Evolutionary conservation across 1,140 invertebrate species (phyloP), one percentile per base, ranked within the genome.

Genomic region (Leptoteleia sp.): DNA sequence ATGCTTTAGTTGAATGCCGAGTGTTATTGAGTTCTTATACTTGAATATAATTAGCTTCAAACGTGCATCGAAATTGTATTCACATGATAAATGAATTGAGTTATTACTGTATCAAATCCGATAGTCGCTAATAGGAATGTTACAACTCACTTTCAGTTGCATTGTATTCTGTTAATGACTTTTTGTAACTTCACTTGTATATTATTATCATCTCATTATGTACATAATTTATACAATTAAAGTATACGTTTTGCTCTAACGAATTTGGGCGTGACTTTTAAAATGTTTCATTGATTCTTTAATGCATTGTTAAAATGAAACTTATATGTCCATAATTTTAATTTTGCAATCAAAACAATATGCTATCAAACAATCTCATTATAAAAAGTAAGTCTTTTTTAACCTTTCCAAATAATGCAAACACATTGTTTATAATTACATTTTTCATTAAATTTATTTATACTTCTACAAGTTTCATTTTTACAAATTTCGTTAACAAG

Each of bases 71-170:
- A 15, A 70, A 59, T 52, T 38, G 22, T 40, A 45, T 62, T 62
- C 38, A 29, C 17, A 25, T 48, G 6, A 57, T 61, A 71, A 50
- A 71, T 5, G 37, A 70, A 61, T 31, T 27, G 5, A 19, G 25
- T 50, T 40, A 70, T 50, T 70, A 70, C 13, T 62, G 57, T 65
- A 73, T 73, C 70, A 73, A 73, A 73, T 73, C 70, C 70, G 27
- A 73, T 73, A 73, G 70, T 73, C 59, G 59, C 50, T 73, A 73
- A 42, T 73, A 73, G 70, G 70, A 73, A 73, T 73, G 35, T 57
- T 75, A 75, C 70, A 75, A 64, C 70, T 65, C 35, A 35, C 13
- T 48, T 40, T 37, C 35, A 65, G 70, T 59, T 65, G 70, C 16
- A 62, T 25, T 61, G 15, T 64, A 50, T 57, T 57, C 50, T 76